Percentiles rank a stretch among this genome's conserved stretches.
Conservation (phyloP, 2,888 invertebrate genomes). For the Chalcosyrphus nemorum region DNA sequence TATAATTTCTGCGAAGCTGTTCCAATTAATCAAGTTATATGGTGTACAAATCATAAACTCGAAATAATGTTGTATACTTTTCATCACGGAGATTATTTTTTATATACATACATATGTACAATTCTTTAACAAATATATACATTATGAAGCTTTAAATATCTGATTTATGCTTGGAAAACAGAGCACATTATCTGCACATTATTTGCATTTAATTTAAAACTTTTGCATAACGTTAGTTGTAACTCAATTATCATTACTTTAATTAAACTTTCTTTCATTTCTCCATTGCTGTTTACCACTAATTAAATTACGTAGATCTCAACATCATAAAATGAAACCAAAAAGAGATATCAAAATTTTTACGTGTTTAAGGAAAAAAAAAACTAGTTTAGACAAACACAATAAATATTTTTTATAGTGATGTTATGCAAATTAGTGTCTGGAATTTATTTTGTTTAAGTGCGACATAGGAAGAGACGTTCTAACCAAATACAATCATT, state of each 20-base stretch:
- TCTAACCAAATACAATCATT: background rate
- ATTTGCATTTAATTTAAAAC: no score
- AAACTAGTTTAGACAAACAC: background rate
- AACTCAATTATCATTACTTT: background rate
- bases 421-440: background rate
- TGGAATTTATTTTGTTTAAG: background rate
- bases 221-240: no score
- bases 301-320: slow-evolving; percentile 6
- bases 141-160: no score
- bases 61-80: no score
- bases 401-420: background rate
- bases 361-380: background rate
- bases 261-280: slow-evolving; percentile 16
- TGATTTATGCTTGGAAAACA: no score
- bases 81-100: no score
- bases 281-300: background rate
- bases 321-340: background rate
- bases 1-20: no score
- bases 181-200: no score
- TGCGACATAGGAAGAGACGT: background rate
- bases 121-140: no score
- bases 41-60: no score
- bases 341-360: background rate
- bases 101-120: no score
- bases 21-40: no score